A percentile compares a stretch with the other conserved stretches of the same genome.
Conservation (phyloP, 2,888 invertebrate species). For the Hydroisotoma schaefferi region DNA sequence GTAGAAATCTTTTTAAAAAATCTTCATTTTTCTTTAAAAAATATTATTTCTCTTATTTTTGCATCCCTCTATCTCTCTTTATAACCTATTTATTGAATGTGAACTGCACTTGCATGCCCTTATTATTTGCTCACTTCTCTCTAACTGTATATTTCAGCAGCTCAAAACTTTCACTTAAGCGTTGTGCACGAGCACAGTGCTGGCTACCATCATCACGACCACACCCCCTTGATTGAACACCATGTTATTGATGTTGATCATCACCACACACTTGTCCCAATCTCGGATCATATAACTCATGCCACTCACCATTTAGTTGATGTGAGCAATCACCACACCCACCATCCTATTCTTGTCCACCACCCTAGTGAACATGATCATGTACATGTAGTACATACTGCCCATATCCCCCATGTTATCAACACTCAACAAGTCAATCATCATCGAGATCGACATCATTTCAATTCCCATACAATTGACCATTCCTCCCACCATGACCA, state of each 20-base stretch:
- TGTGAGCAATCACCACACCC: too few relatives aligned
- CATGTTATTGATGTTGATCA: too few relatives aligned
- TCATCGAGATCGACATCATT: background rate
- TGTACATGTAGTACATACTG: too few relatives aligned
- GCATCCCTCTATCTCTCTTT: background rate
- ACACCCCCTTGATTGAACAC: background rate
- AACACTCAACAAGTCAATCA: constrained; percentile 1
- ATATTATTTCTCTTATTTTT: background rate
- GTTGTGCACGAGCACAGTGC: too few relatives aligned
- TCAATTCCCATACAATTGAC: background rate
- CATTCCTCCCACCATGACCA: too few relatives aligned
- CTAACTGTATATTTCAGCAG: background rate
- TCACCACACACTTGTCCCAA: too few relatives aligned
- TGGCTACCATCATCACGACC: too few relatives aligned
- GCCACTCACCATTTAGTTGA: too few relatives aligned
- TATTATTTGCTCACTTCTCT: background rate
- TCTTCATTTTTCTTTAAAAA: too few relatives aligned
- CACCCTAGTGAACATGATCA: background rate
- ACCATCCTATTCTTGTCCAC: background rate
- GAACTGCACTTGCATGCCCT: background rate
- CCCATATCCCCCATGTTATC: too few relatives aligned
- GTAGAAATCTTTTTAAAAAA: too few relatives aligned
- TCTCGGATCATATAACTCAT: too few relatives aligned
- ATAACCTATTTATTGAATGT: constrained; percentile 3
- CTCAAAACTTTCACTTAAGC: background rate